Evolutionary conservation across 2,113 vertebrate species (phyloP), one percentile per base, ranked within the genome.

Genomic region (Lynx canadensis): DNA sequence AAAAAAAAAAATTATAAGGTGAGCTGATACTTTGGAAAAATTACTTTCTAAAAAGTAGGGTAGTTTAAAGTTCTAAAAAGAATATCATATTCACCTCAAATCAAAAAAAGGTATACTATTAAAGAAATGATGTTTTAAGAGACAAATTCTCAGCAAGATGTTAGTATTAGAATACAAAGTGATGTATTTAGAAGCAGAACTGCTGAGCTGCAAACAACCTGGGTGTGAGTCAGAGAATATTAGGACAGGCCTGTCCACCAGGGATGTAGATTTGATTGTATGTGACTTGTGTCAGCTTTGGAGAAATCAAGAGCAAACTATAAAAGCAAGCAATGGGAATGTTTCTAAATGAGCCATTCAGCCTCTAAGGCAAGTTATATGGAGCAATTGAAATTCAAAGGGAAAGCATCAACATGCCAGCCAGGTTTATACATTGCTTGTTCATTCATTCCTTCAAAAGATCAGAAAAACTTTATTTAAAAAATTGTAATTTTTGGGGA

Each of bases 281-380:
- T 99, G 99, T 99, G 99, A 99, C 99, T 99, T 98, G 98, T 99
- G 99, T 99, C 99, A 99, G 98, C 99, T 99, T 98, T 83, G 98
- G 98, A 99, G 99, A 99, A 98, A 98, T 99, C 99, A 99, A 98
- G 97, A 98, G 95, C 89, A 97, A 97, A 98, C 97, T 71, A 97
- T 94, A 98, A 98, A 98, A 97, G 96, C 89, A 96, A 98, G 98
- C 97, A 98, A 98, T 85, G 79, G 97, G 98, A 96, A 97, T 95
- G 94, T 98, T 98, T 98, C 98, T 98, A 99, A 99, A 99, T 98
- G 98, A 99, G 98, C 98, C 98, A 91, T 98, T 98, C 98, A 98
- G 96, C 96, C 98, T 98, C 87, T 81, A 95, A 98, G 98, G 98
- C 98, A 99, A 98, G 1, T 12, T 98, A 95, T 98, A 92, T 95